phyloP scores from a whole-genome alignment of 2,888 invertebrate genomes.

The Lasioglossum zephyrum region DNA sequence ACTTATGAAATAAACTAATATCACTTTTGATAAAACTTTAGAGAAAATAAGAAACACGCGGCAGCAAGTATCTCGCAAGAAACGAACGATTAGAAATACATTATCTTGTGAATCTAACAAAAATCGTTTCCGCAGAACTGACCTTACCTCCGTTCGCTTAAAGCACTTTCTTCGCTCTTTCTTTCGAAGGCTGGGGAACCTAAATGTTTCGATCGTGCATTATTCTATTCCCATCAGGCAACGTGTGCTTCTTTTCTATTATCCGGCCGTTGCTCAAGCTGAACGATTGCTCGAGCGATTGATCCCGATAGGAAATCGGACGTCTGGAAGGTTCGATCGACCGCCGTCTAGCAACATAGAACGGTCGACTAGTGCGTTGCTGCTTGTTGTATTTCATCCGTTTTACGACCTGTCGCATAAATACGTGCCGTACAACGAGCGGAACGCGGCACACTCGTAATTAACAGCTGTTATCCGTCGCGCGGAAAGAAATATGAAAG shows the following conservation, averaged over 20 bases:
- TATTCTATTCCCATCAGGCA: conserved; percentile 23
- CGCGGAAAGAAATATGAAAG: conserved; percentile 41
- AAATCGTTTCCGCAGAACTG: background rate
- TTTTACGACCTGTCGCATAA: conserved; percentile 36
- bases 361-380: background rate
- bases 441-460: conserved; percentile 29
- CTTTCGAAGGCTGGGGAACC: background rate
- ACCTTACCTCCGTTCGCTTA: background rate
- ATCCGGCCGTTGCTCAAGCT: background rate
- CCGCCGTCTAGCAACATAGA: background rate
- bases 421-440: conserved; percentile 11
- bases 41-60: background rate
- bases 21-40: background rate
- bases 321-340: background rate
- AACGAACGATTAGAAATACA: background rate
- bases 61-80: background rate
- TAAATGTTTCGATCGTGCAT: conserved; percentile 20
- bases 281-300: background rate
- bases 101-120: background rate
- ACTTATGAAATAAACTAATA: background rate
- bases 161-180: background rate
- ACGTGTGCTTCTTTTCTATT: conserved; percentile 18
- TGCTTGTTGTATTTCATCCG: conserved; percentile 21
- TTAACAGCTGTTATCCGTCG: conserved; percentile 53
- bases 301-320: conserved; percentile 8